Conservation (phyloP, 2,797 vertebrate genomes). For the Mormyrops boulengeri region DNA sequence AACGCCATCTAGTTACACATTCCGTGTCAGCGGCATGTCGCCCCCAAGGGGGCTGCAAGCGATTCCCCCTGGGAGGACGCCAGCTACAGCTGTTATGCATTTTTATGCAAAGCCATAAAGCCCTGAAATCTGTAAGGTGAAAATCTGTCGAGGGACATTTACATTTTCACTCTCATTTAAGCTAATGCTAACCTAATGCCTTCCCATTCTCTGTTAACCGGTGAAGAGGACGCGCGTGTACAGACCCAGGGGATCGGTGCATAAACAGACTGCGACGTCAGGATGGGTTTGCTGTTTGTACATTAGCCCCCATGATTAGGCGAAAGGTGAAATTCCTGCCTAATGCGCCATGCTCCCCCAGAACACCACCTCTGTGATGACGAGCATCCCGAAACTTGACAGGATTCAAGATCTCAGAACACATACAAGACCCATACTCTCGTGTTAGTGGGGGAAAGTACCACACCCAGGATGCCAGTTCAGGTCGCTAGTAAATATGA, state of each 20-base stretch:
- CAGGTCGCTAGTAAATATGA: neutral
- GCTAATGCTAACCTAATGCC: neutral
- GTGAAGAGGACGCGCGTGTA: neutral
- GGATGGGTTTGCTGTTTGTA: neutral
- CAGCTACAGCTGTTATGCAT: neutral
- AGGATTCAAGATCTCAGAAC: neutral
- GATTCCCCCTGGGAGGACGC: neutral
- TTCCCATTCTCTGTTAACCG: neutral
- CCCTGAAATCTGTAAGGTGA: neutral
- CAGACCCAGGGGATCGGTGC: neutral
- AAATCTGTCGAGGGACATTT: neutral
- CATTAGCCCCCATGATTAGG: neutral
- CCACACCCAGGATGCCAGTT: neutral
- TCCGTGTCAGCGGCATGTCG: too few species aligned
- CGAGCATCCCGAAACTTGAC: neutral
- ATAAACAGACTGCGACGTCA: neutral
- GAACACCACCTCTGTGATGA: neutral
- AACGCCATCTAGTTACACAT: neutral
- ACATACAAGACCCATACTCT: neutral
- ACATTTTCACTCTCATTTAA: neutral
- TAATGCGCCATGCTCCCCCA: neutral
- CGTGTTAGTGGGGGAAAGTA: neutral
- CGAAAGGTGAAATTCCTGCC: neutral
- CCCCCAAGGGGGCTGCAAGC: neutral
- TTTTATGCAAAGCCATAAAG: slow-evolving; percentile 12